These are phyloP conservation scores for Holacanthus passer DNA, from an alignment of 2,113 vertebrate species.

Conservation along the genomic window DNA sequence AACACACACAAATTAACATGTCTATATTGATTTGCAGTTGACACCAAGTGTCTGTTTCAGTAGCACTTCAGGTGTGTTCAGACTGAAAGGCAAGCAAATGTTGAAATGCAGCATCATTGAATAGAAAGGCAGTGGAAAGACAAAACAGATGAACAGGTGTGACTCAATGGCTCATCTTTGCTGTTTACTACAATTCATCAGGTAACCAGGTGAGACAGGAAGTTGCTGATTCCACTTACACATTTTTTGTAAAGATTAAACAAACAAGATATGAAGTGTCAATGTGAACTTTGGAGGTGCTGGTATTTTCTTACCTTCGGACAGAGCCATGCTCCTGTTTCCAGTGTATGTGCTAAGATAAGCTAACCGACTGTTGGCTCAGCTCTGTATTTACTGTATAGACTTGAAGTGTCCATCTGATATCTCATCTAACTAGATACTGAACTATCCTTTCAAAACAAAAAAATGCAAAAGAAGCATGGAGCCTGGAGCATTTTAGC, in stretches of 20 bases:
- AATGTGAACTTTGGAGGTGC: background rate
- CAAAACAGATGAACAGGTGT: no score
- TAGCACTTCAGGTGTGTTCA: background rate
- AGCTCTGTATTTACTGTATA: background rate
- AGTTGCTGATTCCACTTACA: no score
- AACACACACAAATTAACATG: background rate
- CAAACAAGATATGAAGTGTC: no score
- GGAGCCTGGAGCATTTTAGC: background rate
- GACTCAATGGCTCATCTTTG: no score
- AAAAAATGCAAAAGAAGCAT: background rate
- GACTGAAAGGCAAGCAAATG: background rate
- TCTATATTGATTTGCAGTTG: background rate
- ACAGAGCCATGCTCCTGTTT: background rate
- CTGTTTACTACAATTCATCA: no score
- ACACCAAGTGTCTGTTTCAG: background rate
- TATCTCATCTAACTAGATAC: background rate
- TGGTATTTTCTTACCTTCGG: no score
- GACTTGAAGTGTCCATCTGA: background rate
- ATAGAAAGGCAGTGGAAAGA: no score
- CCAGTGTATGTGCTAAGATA: background rate
- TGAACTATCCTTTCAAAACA: no score
- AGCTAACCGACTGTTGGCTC: background rate
- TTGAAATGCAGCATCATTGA: background rate
- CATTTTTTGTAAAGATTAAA: no score
- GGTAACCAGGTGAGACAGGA: no score